Percentiles rank a stretch among this genome's conserved stretches.
These are phyloP conservation scores for Drosophila ohnishii DNA, from an alignment of 1,140 invertebrate species.

Conservation along the genomic window DNA sequence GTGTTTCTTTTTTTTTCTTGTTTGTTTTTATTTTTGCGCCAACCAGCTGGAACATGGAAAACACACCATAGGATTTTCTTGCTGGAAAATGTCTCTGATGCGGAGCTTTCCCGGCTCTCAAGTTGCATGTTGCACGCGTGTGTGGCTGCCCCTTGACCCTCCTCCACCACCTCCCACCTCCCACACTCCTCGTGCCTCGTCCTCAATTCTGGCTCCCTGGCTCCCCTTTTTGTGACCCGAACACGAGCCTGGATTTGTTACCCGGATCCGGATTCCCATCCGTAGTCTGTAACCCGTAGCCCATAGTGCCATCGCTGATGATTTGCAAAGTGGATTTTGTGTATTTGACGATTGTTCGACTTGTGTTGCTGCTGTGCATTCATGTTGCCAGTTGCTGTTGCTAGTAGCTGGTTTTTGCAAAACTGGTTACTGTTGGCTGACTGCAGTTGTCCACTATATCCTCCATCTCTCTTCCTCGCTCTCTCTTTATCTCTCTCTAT, in stretches of 20 bases:
- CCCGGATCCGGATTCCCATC: conserved; percentile 15
- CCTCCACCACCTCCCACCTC: conserved; percentile 1
- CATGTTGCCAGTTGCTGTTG: conserved; percentile 25
- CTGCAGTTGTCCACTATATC: conserved; percentile 31
- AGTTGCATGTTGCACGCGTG: conserved; percentile 74
- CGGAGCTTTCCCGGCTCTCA: conserved; percentile 38
- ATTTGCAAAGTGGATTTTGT: conserved; percentile 79
- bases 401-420: conserved; percentile 48
- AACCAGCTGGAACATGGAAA: conserved; percentile 36
- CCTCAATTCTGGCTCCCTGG: background rate
- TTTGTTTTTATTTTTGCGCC: conserved; percentile 24
- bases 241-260: conserved; percentile 25
- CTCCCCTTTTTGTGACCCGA: conserved; percentile 20
- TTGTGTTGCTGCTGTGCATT: conserved; percentile 40
- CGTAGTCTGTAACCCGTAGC: conserved; percentile 5
- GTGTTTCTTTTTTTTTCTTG: background rate
- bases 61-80: conserved; percentile 33
- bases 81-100: conserved; percentile 64
- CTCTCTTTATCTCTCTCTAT: background rate
- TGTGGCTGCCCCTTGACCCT: conserved; percentile 26
- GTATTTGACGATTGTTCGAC: conserved; percentile 79
- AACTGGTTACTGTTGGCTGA: conserved; percentile 66
- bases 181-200: background rate
- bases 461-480: background rate
- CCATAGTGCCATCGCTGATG: conserved; percentile 55